Base-by-base conservation (phyloP, 37 sponge, comb jelly and placozoan species). In the Cladorhizidae sp. region DNA sequence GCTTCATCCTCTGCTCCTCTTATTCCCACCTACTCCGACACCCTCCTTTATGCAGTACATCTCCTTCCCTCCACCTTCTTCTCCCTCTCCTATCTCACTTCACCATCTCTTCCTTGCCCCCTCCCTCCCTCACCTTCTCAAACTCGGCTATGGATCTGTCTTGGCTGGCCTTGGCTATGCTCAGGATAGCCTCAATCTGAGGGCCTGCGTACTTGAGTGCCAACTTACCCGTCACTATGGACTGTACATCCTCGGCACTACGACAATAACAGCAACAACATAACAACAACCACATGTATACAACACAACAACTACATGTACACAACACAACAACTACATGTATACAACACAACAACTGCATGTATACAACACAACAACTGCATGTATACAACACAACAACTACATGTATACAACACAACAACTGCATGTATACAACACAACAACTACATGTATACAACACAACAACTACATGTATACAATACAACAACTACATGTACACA, bases 161-260 rank as follows among this genome's bases (percentile, higher is more conserved):
- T 58, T 92, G 74, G 40, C 99, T 91, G 25, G 96, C 94, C 29
- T 89, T 94, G 62, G 95, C 99, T 11, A 98, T 90, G 20, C 76
- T 85, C 71, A 91, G 86, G 92, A 98, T 98, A 11, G 93, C 94
- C 18, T 91, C 95, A 50, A 91, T 71, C 95, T 89, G 80, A 35
- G 61, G 45, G 39, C 92, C 93, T 9, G 83, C 51, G 51, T 97
- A 95, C 43, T 80, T 86, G 70, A 93, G 83, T 9, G 96, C 97
- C 65, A 96, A 80, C 64, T 96, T 98, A 3, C 95, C 95, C 37
- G 91, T 91, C 39, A 98, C 72, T 12, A 98, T 81, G 15, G 87
- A 72, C 81, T 96, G 93, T 17, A 98, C 96, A 59, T 98, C 99
- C 26, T 96, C 97, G 36, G 98, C 93, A 36, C 90, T 92, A 32